These are phyloP conservation scores for Congeria kusceri DNA, from an alignment of 2,888 invertebrate species.

Conservation along the genomic window DNA sequence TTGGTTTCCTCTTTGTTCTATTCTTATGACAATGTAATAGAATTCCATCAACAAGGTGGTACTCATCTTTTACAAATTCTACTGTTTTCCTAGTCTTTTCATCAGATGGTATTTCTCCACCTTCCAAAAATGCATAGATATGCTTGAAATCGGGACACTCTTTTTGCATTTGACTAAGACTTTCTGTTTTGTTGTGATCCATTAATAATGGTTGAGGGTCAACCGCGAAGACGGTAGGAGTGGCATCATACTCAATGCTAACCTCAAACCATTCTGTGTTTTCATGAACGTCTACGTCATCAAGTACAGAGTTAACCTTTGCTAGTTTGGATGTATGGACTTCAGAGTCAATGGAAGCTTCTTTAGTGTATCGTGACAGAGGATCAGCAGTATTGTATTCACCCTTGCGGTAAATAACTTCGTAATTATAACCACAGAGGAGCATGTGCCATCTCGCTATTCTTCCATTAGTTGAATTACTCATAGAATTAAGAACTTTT, in stretches of 20 bases:
- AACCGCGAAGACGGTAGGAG: neutral
- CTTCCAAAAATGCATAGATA: slow-evolving; percentile 27
- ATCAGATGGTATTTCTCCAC: slow-evolving; percentile 14
- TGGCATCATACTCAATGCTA: slow-evolving; percentile 18
- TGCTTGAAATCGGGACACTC: slow-evolving; percentile 20
- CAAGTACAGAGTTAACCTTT: too few species aligned
- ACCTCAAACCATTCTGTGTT: slow-evolving; percentile 33
- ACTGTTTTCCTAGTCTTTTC: slow-evolving; percentile 8
- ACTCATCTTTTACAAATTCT: slow-evolving; percentile 21
- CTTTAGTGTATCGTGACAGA: slow-evolving; percentile 12
- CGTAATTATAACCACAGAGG: slow-evolving; percentile 45
- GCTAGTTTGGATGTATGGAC: too few species aligned
- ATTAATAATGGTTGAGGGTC: neutral
- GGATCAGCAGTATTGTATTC: slow-evolving; percentile 41
- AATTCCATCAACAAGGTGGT: slow-evolving; percentile 35
- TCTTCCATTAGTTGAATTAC: slow-evolving; percentile 33
- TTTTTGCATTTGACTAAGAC: slow-evolving; percentile 13
- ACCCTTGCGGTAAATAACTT: slow-evolving; percentile 37
- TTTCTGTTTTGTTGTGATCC: slow-evolving; percentile 2
- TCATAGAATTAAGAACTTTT: slow-evolving; percentile 22
- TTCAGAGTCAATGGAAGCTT: neutral
- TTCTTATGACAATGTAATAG: slow-evolving; percentile 24
- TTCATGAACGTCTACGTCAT: too few species aligned
- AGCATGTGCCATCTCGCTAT: slow-evolving; percentile 48
- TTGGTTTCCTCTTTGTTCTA: slow-evolving; percentile 21